These are phyloP conservation scores for Acropora yongei DNA, from an alignment of 64 coral and sea anemone species.

Conservation along the genomic window DNA sequence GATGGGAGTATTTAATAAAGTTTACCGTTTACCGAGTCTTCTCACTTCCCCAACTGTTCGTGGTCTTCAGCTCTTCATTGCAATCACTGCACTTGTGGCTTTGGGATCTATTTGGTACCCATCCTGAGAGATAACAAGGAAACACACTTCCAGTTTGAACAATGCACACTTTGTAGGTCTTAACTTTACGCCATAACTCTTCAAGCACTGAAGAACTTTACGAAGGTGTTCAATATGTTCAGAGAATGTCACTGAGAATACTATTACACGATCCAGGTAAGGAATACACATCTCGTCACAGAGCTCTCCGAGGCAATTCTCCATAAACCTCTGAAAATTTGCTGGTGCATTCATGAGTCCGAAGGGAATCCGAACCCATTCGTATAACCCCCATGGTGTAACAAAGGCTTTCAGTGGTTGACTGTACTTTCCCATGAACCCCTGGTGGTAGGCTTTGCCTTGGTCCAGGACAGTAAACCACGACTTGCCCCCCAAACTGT, in stretches of 20 bases:
- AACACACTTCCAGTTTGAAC: no score
- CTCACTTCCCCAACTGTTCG: no score
- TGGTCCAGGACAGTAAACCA: constrained; percentile 15
- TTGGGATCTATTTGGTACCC: no score
- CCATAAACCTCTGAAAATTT: constrained; percentile 35
- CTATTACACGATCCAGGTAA: constrained; percentile 22
- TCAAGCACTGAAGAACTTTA: not conserved
- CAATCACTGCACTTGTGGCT: no score
- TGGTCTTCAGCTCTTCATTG: no score
- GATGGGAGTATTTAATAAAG: no score
- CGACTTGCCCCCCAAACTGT: constrained; percentile 3
- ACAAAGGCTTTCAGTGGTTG: not conserved
- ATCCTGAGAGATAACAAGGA: not conserved
- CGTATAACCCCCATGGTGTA: no score
- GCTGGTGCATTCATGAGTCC: not conserved
- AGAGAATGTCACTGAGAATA: not conserved
- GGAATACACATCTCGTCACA: constrained; percentile 18
- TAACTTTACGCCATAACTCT: not conserved
- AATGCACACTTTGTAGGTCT: not conserved
- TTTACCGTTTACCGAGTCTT: no score
- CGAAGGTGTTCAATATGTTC: not conserved
- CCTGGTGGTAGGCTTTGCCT: not conserved
- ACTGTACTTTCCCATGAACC: not conserved
- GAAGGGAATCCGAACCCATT: no score
- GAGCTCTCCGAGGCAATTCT: not conserved